These are phyloP conservation scores for Aphyosemion australe DNA, from an alignment of 2,113 vertebrate genomes.

Conservation along the genomic window DNA sequence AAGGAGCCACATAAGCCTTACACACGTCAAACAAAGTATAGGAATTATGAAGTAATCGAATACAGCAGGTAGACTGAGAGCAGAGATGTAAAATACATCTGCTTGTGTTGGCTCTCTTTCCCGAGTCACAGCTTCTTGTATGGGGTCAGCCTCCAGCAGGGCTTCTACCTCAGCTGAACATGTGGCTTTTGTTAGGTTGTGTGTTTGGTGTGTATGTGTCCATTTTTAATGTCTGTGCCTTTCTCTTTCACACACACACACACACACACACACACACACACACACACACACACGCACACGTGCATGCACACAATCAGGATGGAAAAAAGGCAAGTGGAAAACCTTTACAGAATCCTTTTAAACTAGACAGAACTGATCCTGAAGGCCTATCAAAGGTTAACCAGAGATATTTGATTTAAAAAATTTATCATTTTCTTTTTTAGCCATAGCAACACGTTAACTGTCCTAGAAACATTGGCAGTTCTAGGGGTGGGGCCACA, in stretches of 20 bases:
- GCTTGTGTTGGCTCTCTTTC: constrained; percentile 27
- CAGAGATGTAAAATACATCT: constrained; percentile 38
- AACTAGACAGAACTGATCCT: constrained; percentile 44
- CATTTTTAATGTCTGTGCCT: constrained; percentile 45
- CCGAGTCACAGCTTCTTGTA: constrained; percentile 30
- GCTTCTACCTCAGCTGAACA: constrained; percentile 66
- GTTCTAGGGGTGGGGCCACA: no score
- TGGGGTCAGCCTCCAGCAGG: constrained; percentile 48
- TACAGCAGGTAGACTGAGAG: constrained; percentile 12
- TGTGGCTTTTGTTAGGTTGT: constrained; percentile 80
- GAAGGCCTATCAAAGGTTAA: constrained; percentile 22
- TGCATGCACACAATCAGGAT: no score
- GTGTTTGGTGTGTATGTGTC: constrained; percentile 32
- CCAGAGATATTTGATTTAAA: constrained; percentile 27
- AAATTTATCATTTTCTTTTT: constrained; percentile 1
- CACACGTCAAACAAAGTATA: constrained; percentile 20
- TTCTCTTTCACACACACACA: constrained; percentile 34
- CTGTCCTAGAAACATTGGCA: constrained; percentile 5
- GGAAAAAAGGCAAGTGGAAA: constrained; percentile 66
- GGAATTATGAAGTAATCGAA: constrained; percentile 16
- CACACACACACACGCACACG: no score
- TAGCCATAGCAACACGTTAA: not conserved
- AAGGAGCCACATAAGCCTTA: not conserved
- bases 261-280: constrained; percentile 32
- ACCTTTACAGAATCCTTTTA: constrained; percentile 60